A percentile compares a stretch with the other conserved stretches of the same genome.
Evolutionary conservation across 2,797 vertebrate species (phyloP).

Genomic region (Lithobates pipiens): DNA sequence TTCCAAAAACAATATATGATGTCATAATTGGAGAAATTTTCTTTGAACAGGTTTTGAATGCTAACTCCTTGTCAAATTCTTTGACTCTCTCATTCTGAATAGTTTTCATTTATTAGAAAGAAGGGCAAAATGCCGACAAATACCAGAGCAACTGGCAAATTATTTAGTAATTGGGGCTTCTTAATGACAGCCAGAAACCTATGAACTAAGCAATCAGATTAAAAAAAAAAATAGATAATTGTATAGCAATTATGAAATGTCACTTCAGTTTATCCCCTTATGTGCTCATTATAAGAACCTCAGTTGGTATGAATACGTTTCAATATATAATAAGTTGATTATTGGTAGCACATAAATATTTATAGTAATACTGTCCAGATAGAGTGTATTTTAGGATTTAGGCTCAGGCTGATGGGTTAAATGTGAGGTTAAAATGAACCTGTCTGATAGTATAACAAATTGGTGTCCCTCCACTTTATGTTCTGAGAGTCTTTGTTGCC

Average conservation of each 20-base stretch:
- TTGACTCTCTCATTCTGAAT: background rate
- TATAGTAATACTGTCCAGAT: background rate
- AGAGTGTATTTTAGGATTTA: background rate
- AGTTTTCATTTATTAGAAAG: background rate
- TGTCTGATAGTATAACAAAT: background rate
- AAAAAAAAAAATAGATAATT: conserved; percentile 10
- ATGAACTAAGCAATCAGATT: background rate
- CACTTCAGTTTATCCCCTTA: conserved; percentile 7
- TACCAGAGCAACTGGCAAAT: background rate
- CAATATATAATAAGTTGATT: background rate
- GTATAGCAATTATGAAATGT: conserved; percentile 27
- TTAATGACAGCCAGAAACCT: background rate
- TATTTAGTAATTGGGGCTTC: background rate
- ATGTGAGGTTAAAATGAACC: background rate
- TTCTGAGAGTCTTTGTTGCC: background rate
- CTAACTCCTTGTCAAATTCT: background rate
- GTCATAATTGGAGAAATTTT: background rate
- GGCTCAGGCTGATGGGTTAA: no score
- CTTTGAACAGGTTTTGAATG: background rate
- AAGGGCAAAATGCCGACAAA: background rate
- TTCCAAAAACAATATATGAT: background rate
- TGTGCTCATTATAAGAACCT: conserved; percentile 12
- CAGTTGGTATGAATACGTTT: background rate
- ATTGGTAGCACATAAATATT: background rate
- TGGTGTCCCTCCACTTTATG: background rate